phyloP scores from a whole-genome alignment of 2,888 invertebrate species.

The Apoda limacodes region DNA sequence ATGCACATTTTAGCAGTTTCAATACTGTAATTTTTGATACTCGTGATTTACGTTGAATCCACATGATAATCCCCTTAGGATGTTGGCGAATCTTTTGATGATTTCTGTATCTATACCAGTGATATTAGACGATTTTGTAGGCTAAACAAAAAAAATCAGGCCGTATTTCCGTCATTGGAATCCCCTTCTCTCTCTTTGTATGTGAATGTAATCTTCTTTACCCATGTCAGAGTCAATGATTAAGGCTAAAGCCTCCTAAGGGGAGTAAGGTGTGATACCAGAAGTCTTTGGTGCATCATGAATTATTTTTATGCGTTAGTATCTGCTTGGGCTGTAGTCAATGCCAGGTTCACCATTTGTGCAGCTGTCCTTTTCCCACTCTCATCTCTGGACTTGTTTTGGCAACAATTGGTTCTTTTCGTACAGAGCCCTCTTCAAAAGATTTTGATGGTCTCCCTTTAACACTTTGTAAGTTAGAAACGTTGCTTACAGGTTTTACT shows the following conservation, averaged over 20 bases:
- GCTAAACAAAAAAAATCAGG: conserved; percentile 15
- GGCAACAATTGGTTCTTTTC: background rate
- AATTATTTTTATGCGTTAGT: conserved; percentile 1
- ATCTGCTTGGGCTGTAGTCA: conserved; percentile 3
- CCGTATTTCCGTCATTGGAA: conserved; percentile 18
- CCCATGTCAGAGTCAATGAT: conserved; percentile 4
- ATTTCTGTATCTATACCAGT: conserved; percentile 5
- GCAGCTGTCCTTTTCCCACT: conserved; percentile 10
- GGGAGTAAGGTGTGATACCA: conserved; percentile 1
- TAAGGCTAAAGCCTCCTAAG: conserved; percentile 1
- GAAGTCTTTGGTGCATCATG: conserved; percentile 4
- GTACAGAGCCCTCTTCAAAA: conserved; percentile 4
- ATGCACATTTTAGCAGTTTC: conserved; percentile 8
- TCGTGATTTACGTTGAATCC: conserved; percentile 8
- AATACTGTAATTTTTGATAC: conserved; percentile 4
- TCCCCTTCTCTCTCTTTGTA: conserved; percentile 10
- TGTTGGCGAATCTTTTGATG: conserved; percentile 9
- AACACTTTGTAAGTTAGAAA: no score
- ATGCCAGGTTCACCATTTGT: conserved; percentile 7
- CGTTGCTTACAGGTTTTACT: no score
- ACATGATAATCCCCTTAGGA: conserved; percentile 9
- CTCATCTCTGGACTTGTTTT: background rate
- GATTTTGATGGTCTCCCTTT: conserved; percentile 4
- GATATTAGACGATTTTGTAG: conserved; percentile 5
- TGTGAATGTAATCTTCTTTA: conserved; percentile 3